These are phyloP conservation scores for Hipposideros armiger DNA, from an alignment of 2,113 vertebrate genomes.

Conservation along the genomic window DNA sequence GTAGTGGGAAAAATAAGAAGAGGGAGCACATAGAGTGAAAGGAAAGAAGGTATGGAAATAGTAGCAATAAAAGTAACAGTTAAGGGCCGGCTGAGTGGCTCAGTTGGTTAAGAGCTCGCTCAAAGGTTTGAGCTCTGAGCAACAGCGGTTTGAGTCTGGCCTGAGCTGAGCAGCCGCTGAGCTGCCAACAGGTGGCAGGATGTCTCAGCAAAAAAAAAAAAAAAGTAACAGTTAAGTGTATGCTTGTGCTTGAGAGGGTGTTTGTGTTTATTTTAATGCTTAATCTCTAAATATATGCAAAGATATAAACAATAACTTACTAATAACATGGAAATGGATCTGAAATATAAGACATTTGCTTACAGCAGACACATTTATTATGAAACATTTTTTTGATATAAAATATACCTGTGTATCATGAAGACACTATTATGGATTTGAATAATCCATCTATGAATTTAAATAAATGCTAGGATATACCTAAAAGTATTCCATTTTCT, in stretches of 20 bases:
- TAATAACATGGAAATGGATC: not conserved
- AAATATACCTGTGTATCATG: not conserved
- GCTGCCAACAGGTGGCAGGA: no score
- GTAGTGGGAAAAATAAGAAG: not conserved
- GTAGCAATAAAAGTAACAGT: not conserved
- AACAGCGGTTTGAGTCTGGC: no score
- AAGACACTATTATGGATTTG: not conserved
- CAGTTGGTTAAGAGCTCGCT: no score
- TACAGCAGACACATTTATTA: not conserved
- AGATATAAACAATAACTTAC: not conserved
- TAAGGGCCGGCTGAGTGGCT: no score
- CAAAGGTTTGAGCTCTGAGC: no score
- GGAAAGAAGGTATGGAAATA: not conserved
- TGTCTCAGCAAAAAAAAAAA: no score
- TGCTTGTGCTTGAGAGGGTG: not conserved
- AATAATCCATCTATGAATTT: not conserved
- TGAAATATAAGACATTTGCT: not conserved
- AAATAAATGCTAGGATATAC: not conserved
- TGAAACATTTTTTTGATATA: not conserved
- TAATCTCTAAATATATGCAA: not conserved
- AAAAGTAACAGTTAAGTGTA: slow-evolving; percentile 24
- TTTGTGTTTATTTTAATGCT: not conserved
- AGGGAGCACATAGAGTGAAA: not conserved
- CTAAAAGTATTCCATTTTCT: not conserved
- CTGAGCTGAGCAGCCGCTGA: no score